These are phyloP conservation scores for Monopis laevigella DNA, from an alignment of 2,888 invertebrate species.

Conservation along the genomic window DNA sequence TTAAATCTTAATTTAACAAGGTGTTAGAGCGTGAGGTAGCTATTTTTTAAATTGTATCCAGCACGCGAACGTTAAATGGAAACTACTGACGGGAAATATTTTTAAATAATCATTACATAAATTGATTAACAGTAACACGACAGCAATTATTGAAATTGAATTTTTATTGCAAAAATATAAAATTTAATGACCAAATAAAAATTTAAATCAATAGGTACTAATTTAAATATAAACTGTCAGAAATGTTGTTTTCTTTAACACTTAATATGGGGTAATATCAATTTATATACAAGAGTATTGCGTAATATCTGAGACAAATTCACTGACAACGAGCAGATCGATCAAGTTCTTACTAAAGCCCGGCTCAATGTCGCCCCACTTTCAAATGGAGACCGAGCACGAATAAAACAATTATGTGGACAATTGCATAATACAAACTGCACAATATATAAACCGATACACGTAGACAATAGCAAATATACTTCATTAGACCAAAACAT, in stretches of 20 bases:
- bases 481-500: conserved; percentile 27
- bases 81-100: not conserved
- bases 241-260: too few relatives aligned
- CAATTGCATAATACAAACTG: conserved; percentile 38
- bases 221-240: too few relatives aligned
- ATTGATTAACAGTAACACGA: too few relatives aligned
- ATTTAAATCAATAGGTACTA: too few relatives aligned
- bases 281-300: conserved; percentile 14
- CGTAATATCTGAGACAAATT: conserved; percentile 46
- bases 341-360: conserved; percentile 45
- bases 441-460: conserved; percentile 33
- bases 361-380: conserved; percentile 62
- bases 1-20: conserved; percentile 59
- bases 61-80: conserved; percentile 38
- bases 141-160: too few relatives aligned
- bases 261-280: too few relatives aligned
- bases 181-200: too few relatives aligned
- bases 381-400: conserved; percentile 35
- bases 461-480: conserved; percentile 37
- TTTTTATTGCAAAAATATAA: too few relatives aligned
- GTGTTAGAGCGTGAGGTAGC: conserved; percentile 39
- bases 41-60: conserved; percentile 55
- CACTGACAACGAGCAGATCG: conserved; percentile 52
- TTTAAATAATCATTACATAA: conserved; percentile 9
- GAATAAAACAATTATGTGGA: conserved; percentile 41